Percentiles rank a stretch among this genome's conserved stretches.
Conservation (phyloP, 2,888 invertebrate genomes). For the Auanema freiburgensis region DNA sequence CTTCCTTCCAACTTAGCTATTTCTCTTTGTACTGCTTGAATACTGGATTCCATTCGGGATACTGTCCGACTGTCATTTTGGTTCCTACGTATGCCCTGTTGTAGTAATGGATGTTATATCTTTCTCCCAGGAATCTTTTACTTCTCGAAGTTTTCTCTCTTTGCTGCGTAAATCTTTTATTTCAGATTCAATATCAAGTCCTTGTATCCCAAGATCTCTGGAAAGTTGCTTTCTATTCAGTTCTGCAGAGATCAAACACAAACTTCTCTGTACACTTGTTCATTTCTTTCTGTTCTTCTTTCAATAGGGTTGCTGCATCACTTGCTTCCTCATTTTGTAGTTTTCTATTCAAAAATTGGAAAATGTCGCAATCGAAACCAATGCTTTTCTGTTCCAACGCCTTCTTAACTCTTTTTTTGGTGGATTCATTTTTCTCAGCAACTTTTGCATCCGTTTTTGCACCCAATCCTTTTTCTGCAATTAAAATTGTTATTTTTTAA, state of each 20-base stretch:
- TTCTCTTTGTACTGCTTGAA: constrained; percentile 23
- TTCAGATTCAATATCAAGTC: constrained; percentile 31
- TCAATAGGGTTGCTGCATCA: neutral
- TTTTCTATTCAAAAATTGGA: constrained; percentile 2
- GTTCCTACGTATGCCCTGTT: constrained; percentile 34
- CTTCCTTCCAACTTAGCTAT: constrained; percentile 24
- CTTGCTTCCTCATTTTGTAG: neutral
- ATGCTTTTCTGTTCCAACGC: neutral
- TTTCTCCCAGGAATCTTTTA: constrained; percentile 1
- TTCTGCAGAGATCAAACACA: neutral
- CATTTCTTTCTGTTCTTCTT: constrained; percentile 2
- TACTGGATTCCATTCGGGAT: constrained; percentile 14
- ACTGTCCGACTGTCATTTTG: constrained; percentile 27
- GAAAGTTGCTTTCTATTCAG: constrained; percentile 15
- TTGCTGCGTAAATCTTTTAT: constrained; percentile 33
- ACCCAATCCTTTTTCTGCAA: constrained; percentile 40
- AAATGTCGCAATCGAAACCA: constrained; percentile 10
- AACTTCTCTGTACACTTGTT: neutral
- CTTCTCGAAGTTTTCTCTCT: constrained; percentile 36
- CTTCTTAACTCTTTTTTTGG: constrained; percentile 6
- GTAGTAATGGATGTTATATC: neutral
- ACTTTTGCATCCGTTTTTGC: constrained; percentile 25
- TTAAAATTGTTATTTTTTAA: neutral
- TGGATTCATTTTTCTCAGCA: constrained; percentile 21
- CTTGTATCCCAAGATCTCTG: constrained; percentile 17